phyloP scores from a whole-genome alignment of 35 echinoderm and acorn worm species.

The Nesometra sesokonis region DNA sequence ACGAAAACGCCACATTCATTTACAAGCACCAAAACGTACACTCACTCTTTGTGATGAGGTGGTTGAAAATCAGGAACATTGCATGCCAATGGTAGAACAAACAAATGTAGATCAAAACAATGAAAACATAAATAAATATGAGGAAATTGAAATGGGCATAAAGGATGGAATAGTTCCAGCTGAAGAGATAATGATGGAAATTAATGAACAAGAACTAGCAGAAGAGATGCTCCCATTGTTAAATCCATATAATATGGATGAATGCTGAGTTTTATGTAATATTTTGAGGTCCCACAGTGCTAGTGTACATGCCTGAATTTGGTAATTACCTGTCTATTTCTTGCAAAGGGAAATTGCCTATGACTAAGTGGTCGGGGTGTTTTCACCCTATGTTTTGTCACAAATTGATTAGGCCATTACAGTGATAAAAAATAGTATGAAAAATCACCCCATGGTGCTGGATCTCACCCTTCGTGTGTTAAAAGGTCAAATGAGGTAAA shows the following conservation, averaged over 20 bases:
- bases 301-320: too few species aligned
- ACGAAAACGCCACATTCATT: not conserved
- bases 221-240: not conserved
- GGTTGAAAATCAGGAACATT: not conserved
- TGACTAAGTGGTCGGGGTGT: too few species aligned
- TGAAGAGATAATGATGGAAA: not conserved
- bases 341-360: too few species aligned
- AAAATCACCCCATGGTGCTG: too few species aligned
- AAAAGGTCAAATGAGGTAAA: too few species aligned
- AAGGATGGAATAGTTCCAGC: not conserved
- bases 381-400: too few species aligned
- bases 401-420: too few species aligned
- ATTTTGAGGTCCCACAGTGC: too few species aligned
- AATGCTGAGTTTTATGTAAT: not conserved
- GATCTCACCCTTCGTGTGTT: too few species aligned
- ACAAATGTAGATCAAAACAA: too few species aligned
- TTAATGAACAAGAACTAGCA: not conserved
- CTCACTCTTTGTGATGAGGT: not conserved
- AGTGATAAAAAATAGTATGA: too few species aligned
- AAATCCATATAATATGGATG: not conserved
- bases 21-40: not conserved
- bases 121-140: not conserved
- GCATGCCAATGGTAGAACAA: not conserved
- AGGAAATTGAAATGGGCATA: not conserved
- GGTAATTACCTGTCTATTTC: too few species aligned